Percentiles rank a stretch among this genome's conserved stretches.
Conservation (phyloP, 2,888 invertebrate genomes). For the Lochmaea capreae region DNA sequence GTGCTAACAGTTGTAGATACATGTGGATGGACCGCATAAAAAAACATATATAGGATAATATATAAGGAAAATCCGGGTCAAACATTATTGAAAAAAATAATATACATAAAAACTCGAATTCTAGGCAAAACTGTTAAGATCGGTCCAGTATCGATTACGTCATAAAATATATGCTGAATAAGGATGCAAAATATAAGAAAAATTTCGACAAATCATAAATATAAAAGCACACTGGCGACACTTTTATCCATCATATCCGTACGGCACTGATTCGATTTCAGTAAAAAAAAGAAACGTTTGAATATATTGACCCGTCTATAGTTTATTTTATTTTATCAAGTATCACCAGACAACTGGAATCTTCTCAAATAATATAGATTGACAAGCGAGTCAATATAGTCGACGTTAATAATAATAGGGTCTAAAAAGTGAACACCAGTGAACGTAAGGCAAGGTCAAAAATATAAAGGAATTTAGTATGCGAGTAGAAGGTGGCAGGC, state of each 20-base stretch:
- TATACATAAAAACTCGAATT: constrained; percentile 35
- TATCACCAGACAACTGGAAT: background rate
- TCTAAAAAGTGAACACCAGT: constrained; percentile 22
- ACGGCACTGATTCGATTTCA: background rate
- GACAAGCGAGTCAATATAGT: constrained; percentile 32
- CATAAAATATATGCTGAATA: constrained; percentile 39
- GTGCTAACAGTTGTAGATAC: constrained; percentile 22
- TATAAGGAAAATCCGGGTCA: constrained; percentile 27
- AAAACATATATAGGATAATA: constrained; percentile 24
- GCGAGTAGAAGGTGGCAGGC: constrained; percentile 59
- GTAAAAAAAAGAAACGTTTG: background rate
- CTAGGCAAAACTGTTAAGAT: constrained; percentile 36
- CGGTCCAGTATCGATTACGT: constrained; percentile 36
- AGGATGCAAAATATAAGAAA: constrained; percentile 4
- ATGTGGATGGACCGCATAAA: constrained; percentile 15
- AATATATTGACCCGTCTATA: background rate
- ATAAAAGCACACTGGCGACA: background rate
- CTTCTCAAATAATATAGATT: constrained; percentile 16
- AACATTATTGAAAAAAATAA: constrained; percentile 34
- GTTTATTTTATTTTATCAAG: background rate
- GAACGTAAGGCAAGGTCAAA: constrained; percentile 49
- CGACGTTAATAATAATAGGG: constrained; percentile 35
- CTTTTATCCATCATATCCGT: background rate
- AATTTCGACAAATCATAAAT: background rate
- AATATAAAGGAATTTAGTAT: constrained; percentile 60